Evolutionary conservation across 1,140 invertebrate species (phyloP).

Genomic region (Heliothis subflexa): DNA sequence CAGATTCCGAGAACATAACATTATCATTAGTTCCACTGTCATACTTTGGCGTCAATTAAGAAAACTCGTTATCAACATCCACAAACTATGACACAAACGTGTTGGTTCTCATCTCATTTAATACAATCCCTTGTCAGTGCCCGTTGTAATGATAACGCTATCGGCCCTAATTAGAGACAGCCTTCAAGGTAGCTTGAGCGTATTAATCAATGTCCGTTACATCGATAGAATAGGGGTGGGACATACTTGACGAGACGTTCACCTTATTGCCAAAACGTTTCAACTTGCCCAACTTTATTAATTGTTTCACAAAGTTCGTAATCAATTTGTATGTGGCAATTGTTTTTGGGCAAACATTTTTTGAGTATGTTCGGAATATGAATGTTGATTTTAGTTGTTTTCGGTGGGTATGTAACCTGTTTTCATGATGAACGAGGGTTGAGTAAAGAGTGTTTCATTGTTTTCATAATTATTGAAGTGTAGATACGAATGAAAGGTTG

Average conservation of each 20-base stretch:
- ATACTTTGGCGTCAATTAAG: too few species aligned
- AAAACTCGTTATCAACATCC: background rate
- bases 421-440: background rate
- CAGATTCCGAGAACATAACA: too few species aligned
- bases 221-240: constrained; percentile 48
- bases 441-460: too few species aligned
- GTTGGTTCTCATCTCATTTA: constrained; percentile 3
- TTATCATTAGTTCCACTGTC: too few species aligned
- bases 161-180: constrained; percentile 48
- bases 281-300: background rate
- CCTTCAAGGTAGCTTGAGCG: constrained; percentile 47
- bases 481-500: too few species aligned
- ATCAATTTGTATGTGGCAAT: constrained; percentile 3
- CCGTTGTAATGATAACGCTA: constrained; percentile 48
- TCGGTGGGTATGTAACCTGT: background rate
- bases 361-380: background rate
- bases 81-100: constrained; percentile 16
- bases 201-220: constrained; percentile 60
- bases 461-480: too few species aligned
- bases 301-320: constrained; percentile 19
- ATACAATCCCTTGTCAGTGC: constrained; percentile 18
- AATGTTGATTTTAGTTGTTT: background rate
- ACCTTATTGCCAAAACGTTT: constrained; percentile 40
- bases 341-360: constrained; percentile 4
- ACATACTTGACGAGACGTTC: constrained; percentile 36